Evolutionary conservation across 2,113 vertebrate species (phyloP), one percentile per base, ranked within the genome.

Genomic region (Colossoma macropomum): DNA sequence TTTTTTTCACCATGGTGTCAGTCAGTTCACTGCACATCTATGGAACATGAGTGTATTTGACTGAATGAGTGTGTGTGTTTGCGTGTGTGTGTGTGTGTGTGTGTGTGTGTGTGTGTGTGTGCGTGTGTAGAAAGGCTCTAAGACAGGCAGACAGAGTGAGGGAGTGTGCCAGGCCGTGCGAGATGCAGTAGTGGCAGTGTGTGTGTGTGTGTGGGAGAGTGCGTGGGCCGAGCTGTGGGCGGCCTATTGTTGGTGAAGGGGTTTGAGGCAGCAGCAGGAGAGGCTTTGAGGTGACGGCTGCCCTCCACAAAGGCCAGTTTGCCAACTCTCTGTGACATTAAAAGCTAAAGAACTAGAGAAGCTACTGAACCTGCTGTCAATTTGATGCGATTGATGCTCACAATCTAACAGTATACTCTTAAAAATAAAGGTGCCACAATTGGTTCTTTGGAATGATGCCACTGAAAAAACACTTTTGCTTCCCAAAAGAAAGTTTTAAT

Each of bases 71-170:
- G 70, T 65, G 59, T 66, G 77, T 62, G 69, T 38, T 10, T 52
- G 79, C 45, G 79, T 71, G 78, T 50, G 79, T 45, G 41, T 28
- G 32, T 80, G 66, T 41, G 56, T 63, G 76, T 59, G 79, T 32
- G 30, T 50, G 78, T 59, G 78, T 70, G 78, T 48, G 79, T 41
- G 25, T 52, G 70, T 65, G 59, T 45, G 41, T 52, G 16, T 50
- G 28, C 27, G n/a, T 71, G 32, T 63, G 5, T 21, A 69, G 17
- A 32, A 19, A 19, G 30, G 32, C 7, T 21, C 5, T 4, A 17
- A 68, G 70, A 50, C 45, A 52, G 71, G 50, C 70, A 27, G 70
- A 73, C 71, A 30, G 16, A 54, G 16, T 19, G 72, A 75, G 10
- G 72, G 27, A 71, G 68, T 34, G 34, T 71, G 68, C 38, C 41